Base-by-base conservation (phyloP, 2,888 invertebrate genomes). In the Timema cristinae region DNA sequence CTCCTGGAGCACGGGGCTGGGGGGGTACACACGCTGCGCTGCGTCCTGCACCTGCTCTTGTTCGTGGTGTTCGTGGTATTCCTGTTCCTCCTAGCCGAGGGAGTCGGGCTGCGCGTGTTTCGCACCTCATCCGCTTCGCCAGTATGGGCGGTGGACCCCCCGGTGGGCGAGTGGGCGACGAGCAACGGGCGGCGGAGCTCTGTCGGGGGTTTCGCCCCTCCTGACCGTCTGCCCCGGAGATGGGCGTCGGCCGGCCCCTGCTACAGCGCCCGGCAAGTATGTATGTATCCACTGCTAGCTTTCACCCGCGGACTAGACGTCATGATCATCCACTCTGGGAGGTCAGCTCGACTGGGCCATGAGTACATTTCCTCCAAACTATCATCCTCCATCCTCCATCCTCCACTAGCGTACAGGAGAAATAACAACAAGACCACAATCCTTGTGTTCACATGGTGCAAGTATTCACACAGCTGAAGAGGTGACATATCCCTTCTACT, bases 1-100 rank as follows among this genome's bases (percentile, higher is more conserved):
- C 78, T 79, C 80, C 78, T 80, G 80, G 80, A 79, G 80, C 80
- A 80, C 80, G 78, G 76, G 76, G 78, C 77, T 77, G 78, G 76
- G 76, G 72, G 76, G 75, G 76, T 77, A 77, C 77, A 79, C 77
- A 77, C 78, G 78, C 77, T 78, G 77, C 68, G 70, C 6, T 67
- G 70, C 48, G 47, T 70, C 15, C 32, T 67, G 50, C 73, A 70
- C 47, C 52, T 69, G 47, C 48, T 70, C 32, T 61, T 61, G 7
- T 70, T 74, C 50, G 71, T 63, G 50, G 73, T 70, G 16, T 47
- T 71, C n/a, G 32, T 32, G 32, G 32, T 32, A 32, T 32, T 32
- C 32, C 32, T 71, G 52, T 63, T 72, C 32, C 50, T 69, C 61
- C 15, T 71, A 11, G 72, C 61, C 16, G 72, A 59, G 7, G 70